Conservation (phyloP, 2,888 invertebrate species). For the Ennomos fuscantarius region DNA sequence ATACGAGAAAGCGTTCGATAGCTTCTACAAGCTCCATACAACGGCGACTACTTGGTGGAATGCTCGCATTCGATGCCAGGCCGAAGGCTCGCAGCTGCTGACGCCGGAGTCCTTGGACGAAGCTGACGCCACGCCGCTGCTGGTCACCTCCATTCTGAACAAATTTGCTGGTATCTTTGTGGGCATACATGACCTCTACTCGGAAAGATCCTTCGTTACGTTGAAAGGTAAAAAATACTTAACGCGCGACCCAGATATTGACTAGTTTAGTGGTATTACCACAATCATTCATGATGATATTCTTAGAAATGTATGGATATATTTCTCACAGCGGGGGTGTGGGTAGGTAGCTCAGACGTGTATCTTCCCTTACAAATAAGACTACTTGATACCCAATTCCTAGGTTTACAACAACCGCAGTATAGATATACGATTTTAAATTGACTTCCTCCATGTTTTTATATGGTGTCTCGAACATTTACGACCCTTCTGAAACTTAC, state of each 20-base stretch:
- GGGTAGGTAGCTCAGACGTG: too few relatives aligned
- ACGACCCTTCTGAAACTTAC: too few relatives aligned
- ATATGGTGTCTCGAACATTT: too few relatives aligned
- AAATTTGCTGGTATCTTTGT: constrained; percentile 54
- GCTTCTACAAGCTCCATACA: constrained; percentile 58
- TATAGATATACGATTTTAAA: too few relatives aligned
- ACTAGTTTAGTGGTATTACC: constrained; percentile 12
- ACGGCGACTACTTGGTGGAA: constrained; percentile 48
- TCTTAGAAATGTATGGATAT: too few relatives aligned
- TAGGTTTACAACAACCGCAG: too few relatives aligned
- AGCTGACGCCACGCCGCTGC: constrained; percentile 53
- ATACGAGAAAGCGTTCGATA: constrained; percentile 57
- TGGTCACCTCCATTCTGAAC: constrained; percentile 46
- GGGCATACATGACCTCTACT: constrained; percentile 60
- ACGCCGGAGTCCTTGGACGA: constrained; percentile 57
- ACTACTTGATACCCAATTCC: too few relatives aligned
- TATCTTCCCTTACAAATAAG: too few relatives aligned
- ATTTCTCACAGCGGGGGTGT: too few relatives aligned
- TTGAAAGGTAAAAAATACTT: constrained; percentile 44
- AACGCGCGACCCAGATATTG: too few relatives aligned
- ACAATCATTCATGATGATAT: too few relatives aligned
- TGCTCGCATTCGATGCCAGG: constrained; percentile 56
- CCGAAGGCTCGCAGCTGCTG: constrained; percentile 54
- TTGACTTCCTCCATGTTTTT: too few relatives aligned
- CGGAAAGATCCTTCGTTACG: constrained; percentile 56